Percentiles rank a stretch among this genome's conserved stretches.
phyloP scores from a whole-genome alignment of 2,888 invertebrate genomes.

The Leptogaster cylindrica region DNA sequence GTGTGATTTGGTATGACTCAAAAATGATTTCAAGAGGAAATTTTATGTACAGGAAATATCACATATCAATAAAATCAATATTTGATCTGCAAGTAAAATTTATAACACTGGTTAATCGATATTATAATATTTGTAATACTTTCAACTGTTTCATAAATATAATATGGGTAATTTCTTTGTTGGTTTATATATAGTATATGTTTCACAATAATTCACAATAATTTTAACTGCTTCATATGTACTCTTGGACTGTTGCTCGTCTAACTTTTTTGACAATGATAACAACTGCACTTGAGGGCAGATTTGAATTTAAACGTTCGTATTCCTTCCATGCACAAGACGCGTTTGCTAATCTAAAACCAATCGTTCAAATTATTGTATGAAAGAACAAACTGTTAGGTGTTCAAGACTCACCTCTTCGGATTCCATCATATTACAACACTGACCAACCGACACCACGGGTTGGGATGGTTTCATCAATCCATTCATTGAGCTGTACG shows the following conservation, averaged over 20 bases:
- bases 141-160: too few relatives aligned
- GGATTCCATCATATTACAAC: slow-evolving; percentile 89
- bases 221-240: not conserved
- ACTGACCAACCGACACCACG: slow-evolving; percentile 82
- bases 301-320: slow-evolving; percentile 82
- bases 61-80: too few relatives aligned
- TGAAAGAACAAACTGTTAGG: too few relatives aligned
- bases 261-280: slow-evolving; percentile 78
- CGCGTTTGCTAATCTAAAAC: slow-evolving; percentile 73
- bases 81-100: too few relatives aligned
- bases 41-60: too few relatives aligned
- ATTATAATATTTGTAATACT: too few relatives aligned
- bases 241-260: too few relatives aligned
- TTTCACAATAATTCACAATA: not conserved
- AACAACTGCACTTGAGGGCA: slow-evolving; percentile 82
- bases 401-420: slow-evolving; percentile 74
- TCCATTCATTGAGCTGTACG: slow-evolving; percentile 49
- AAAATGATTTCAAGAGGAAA: too few relatives aligned
- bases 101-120: too few relatives aligned
- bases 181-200: too few relatives aligned
- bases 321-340: slow-evolving; percentile 79
- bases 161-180: not conserved
- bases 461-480: slow-evolving; percentile 65
- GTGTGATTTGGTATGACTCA: too few relatives aligned
- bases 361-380: slow-evolving; percentile 10